Evolutionary conservation across 2,888 invertebrate species (phyloP).

Genomic region (Rotaria socialis): DNA sequence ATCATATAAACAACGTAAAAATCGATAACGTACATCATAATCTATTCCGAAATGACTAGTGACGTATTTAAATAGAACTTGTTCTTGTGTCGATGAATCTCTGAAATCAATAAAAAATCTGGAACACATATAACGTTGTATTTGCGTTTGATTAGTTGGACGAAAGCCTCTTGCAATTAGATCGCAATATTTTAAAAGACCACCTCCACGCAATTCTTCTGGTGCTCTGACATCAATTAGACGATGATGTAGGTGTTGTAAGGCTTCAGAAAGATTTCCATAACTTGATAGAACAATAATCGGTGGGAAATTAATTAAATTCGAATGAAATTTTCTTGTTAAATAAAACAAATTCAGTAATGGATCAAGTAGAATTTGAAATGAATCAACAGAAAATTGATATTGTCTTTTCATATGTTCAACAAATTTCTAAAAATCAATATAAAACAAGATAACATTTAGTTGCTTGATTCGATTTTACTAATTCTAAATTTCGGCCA

Average conservation of each 20-base stretch:
- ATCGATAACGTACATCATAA: constrained; percentile 31
- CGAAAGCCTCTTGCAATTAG: constrained; percentile 87
- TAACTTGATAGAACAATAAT: constrained; percentile 93
- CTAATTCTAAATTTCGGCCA: constrained; percentile 76
- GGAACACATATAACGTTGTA: constrained; percentile 99
- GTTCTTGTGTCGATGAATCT: constrained; percentile 84
- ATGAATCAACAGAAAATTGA: constrained; percentile 98
- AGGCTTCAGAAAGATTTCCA: constrained; percentile 89
- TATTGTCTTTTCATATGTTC: constrained; percentile 96
- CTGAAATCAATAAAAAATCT: constrained; percentile 99
- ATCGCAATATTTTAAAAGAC: constrained; percentile 95
- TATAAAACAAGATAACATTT: not conserved
- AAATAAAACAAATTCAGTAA: constrained; percentile 82
- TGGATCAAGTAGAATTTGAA: constrained; percentile 90
- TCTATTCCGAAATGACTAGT: constrained; percentile 78
- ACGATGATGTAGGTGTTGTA: constrained; percentile 88
- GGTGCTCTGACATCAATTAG: constrained; percentile 95
- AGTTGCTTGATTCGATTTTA: not conserved
- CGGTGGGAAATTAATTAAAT: constrained; percentile 66
- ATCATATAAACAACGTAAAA: constrained; percentile 16
- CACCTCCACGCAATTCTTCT: constrained; percentile 97
- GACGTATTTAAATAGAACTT: constrained; percentile 90
- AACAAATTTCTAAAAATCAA: constrained; percentile 74
- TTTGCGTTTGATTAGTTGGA: constrained; percentile 68
- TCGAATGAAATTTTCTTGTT: not conserved